phyloP scores from a whole-genome alignment of 2,888 invertebrate species.

The Homarus gammarus region DNA sequence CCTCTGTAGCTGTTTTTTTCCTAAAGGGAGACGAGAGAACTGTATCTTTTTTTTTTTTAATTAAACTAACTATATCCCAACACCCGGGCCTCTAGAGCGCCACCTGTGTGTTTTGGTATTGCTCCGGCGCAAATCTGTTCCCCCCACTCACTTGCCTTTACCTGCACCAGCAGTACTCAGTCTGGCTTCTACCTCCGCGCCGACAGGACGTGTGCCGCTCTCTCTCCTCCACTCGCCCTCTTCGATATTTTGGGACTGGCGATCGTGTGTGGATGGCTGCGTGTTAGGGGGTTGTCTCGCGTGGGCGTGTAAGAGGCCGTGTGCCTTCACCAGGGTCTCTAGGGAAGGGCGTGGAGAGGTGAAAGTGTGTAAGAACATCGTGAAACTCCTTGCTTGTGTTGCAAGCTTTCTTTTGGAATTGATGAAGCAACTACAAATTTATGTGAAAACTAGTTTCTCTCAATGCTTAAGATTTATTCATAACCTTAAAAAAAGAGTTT shows the following conservation, averaged over 20 bases:
- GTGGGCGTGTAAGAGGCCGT: too few relatives aligned
- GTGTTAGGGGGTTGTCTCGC: too few relatives aligned
- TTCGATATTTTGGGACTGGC: neutral
- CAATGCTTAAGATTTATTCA: too few relatives aligned
- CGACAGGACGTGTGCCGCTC: neutral
- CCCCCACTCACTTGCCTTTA: conserved; percentile 7
- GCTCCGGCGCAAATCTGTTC: neutral
- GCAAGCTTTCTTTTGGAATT: too few relatives aligned
- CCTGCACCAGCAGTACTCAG: conserved; percentile 5
- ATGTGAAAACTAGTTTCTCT: too few relatives aligned
- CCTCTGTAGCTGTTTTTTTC: neutral
- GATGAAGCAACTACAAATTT: too few relatives aligned
- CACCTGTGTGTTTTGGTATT: neutral
- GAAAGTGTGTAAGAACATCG: too few relatives aligned
- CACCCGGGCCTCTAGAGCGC: neutral
- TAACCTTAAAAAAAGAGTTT: too few relatives aligned
- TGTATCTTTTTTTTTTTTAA: neutral
- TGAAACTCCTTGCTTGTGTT: too few relatives aligned
- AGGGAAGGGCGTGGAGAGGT: too few relatives aligned
- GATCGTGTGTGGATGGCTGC: too few relatives aligned
- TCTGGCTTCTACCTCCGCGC: conserved; percentile 3
- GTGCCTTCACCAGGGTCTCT: too few relatives aligned
- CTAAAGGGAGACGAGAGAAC: neutral
- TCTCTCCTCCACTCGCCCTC: neutral
- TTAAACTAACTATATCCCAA: neutral